Percentiles rank a stretch among this genome's conserved stretches.
Evolutionary conservation across 2,113 vertebrate genomes (phyloP).

Genomic region (Grantiella picta): DNA sequence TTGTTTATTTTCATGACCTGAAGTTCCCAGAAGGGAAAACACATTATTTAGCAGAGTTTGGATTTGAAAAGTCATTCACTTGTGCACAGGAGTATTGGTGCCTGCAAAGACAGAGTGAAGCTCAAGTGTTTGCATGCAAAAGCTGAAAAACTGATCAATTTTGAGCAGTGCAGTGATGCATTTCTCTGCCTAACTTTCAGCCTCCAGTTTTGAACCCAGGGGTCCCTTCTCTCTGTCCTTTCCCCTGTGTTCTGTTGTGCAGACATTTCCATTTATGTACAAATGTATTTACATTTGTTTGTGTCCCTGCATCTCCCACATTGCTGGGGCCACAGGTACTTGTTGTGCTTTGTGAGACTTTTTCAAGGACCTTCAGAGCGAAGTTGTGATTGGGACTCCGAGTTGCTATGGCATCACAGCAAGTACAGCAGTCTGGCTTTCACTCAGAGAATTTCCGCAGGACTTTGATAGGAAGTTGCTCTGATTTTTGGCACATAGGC

Average conservation of each 20-base stretch:
- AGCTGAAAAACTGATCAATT: neutral
- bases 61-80: neutral
- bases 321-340: neutral
- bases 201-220: neutral
- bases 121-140: neutral
- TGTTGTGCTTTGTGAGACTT: neutral
- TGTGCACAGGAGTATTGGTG: neutral
- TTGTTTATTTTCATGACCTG: neutral
- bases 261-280: neutral
- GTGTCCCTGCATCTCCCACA: neutral
- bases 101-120: accelerated
- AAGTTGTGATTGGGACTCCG: neutral
- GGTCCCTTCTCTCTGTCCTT: neutral
- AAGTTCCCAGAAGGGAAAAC: neutral
- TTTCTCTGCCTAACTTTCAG: neutral
- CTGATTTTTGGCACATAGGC: conserved; percentile 19
- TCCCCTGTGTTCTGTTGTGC: neutral
- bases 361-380: neutral
- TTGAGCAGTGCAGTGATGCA: neutral
- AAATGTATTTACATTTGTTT: conserved; percentile 28
- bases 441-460: conserved; percentile 1
- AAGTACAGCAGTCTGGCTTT: neutral
- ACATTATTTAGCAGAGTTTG: neutral
- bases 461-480: conserved; percentile 38
- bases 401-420: conserved; percentile 26